A percentile compares a stretch with the other conserved stretches of the same genome.
Conservation (phyloP, 2,113 vertebrate genomes). For the Nerophis ophidion region DNA sequence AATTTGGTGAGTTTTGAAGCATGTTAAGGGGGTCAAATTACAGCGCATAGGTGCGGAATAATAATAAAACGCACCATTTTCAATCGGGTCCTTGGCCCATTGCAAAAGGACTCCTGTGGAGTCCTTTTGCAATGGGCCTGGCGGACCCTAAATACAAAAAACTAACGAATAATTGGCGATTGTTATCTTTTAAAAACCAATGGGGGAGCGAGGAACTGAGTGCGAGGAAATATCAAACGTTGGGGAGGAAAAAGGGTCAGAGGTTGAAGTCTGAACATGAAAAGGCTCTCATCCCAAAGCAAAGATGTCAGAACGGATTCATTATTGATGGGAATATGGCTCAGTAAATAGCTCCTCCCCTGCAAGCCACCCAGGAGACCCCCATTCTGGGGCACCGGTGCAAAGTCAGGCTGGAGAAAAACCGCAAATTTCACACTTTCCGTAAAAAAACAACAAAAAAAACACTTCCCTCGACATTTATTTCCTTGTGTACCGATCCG, state of each 20-base stretch:
- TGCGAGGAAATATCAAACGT: not conserved
- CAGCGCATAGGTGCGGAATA: too few species aligned
- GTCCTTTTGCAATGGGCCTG: too few species aligned
- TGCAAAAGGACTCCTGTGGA: too few species aligned
- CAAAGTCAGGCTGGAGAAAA: not conserved
- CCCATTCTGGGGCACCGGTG: constrained; percentile 22
- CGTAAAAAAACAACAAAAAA: too few species aligned
- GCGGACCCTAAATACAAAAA: too few species aligned
- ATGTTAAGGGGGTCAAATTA: too few species aligned
- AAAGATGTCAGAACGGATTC: constrained; percentile 54
- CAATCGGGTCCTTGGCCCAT: too few species aligned
- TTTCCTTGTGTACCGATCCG: not conserved
- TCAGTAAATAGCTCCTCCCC: constrained; percentile 52
- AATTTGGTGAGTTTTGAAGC: too few species aligned
- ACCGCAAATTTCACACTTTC: not conserved
- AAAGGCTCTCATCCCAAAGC: constrained; percentile 58
- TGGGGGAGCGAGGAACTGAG: not conserved
- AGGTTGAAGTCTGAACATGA: constrained; percentile 31
- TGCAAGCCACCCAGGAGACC: constrained; percentile 39
- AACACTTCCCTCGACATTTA: not conserved
- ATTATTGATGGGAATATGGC: constrained; percentile 70
- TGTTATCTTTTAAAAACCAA: too few species aligned
- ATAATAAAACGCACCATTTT: too few species aligned
- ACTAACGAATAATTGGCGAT: too few species aligned
- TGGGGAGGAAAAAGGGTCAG: constrained; percentile 10